A percentile compares a stretch with the other conserved stretches of the same genome.
Conservation (phyloP, 2,888 invertebrate genomes). For the Phalangium opilio region DNA sequence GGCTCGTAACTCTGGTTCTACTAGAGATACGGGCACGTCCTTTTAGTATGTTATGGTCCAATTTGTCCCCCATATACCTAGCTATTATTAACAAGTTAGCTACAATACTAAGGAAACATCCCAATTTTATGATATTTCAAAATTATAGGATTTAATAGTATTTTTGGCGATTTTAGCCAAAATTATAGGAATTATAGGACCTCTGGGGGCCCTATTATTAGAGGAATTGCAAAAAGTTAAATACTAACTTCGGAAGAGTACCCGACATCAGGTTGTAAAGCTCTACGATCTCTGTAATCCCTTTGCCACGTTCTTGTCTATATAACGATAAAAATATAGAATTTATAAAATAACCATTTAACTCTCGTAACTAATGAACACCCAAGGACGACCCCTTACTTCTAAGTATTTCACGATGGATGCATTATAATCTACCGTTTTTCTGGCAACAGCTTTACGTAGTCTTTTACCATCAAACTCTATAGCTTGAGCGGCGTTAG, state of each 20-base stretch:
- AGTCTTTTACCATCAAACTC: constrained; percentile 93
- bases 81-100: too few relatives aligned
- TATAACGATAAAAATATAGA: constrained; percentile 12
- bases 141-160: too few relatives aligned
- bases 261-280: constrained; percentile 85
- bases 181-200: too few relatives aligned
- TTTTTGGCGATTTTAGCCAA: too few relatives aligned
- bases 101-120: too few relatives aligned
- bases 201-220: too few relatives aligned
- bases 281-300: constrained; percentile 71
- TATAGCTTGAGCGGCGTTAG: constrained; percentile 17
- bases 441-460: constrained; percentile 88
- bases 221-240: too few relatives aligned
- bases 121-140: too few relatives aligned
- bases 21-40: too few relatives aligned
- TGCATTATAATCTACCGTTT: constrained; percentile 95
- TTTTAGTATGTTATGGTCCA: too few relatives aligned
- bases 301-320: constrained; percentile 89
- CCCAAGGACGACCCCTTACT: constrained; percentile 37
- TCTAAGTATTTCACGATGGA: constrained; percentile 82
- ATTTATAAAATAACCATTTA: neutral
- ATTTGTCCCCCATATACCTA: too few relatives aligned
- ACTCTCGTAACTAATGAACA: neutral
- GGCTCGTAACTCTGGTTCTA: too few relatives aligned
- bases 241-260: constrained; percentile 64